These are phyloP conservation scores for Tichodroma muraria DNA, from an alignment of 2,113 vertebrate genomes.

Conservation along the genomic window DNA sequence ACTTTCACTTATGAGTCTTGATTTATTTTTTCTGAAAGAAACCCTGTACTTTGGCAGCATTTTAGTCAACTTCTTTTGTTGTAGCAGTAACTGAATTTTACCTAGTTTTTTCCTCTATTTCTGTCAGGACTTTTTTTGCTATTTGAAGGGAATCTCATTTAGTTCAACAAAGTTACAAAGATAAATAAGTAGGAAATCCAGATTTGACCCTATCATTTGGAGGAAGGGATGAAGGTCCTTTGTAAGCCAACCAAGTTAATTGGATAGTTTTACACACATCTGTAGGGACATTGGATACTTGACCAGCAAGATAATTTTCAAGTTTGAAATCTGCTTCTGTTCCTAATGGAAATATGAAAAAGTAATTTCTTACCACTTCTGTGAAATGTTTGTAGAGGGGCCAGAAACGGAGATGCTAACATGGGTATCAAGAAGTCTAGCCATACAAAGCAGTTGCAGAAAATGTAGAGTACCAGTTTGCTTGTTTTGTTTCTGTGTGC, in stretches of 20 bases:
- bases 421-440: neutral
- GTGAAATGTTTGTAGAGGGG: neutral
- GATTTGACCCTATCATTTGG: accelerated
- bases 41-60: neutral
- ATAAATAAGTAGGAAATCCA: neutral
- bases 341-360: neutral
- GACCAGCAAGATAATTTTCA: neutral
- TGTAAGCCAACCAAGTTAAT: neutral
- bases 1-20: slow-evolving; percentile 36
- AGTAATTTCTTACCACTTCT: neutral
- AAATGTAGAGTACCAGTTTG: neutral
- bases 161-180: neutral
- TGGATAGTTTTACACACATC: neutral
- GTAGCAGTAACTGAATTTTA: neutral
- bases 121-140: neutral
- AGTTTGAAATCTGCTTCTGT: neutral
- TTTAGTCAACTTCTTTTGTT: neutral
- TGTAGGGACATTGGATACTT: neutral
- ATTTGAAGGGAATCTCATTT: neutral
- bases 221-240: neutral
- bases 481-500: neutral
- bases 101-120: neutral
- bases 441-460: neutral
- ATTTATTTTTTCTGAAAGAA: slow-evolving; percentile 47
- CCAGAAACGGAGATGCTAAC: neutral